Evolutionary conservation across 2,797 vertebrate genomes (phyloP).

Genomic region (Oreortyx pictus): DNA sequence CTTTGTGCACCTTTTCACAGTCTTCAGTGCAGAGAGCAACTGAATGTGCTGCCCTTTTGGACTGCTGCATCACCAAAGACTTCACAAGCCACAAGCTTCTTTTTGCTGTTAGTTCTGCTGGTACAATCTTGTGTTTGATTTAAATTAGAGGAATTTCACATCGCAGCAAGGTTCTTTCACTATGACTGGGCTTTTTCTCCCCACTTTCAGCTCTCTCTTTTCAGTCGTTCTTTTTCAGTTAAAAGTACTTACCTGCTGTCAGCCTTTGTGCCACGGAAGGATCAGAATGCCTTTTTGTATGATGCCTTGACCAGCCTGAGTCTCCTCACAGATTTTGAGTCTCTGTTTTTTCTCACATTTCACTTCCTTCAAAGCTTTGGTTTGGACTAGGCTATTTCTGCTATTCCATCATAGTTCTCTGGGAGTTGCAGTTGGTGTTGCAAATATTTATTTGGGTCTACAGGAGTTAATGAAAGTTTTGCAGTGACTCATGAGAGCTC

Average conservation of each 20-base stretch:
- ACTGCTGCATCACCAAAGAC: no score
- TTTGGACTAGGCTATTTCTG: not conserved
- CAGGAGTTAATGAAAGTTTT: slow-evolving; percentile 24
- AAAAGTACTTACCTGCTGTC: not conserved
- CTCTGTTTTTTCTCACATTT: slow-evolving; percentile 22
- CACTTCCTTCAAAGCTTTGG: slow-evolving; percentile 24
- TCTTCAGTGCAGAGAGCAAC: not conserved
- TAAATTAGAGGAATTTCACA: not conserved
- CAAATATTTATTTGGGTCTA: not conserved
- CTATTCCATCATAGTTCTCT: not conserved
- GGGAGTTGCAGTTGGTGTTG: not conserved
- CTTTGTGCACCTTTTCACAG: not conserved
- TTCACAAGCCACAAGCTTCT: no score
- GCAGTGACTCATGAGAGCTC: slow-evolving; percentile 33
- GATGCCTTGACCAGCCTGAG: not conserved
- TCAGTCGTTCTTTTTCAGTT: not conserved
- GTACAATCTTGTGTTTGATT: not conserved
- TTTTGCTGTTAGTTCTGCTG: not conserved
- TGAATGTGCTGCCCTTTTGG: not conserved
- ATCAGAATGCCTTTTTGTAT: not conserved
- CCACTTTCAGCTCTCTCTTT: not conserved
- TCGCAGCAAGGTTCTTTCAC: not conserved
- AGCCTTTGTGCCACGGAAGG: not conserved
- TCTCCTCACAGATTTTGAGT: not conserved
- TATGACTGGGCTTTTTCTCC: not conserved